Conservation (phyloP, 2,888 invertebrate species). For the Celastrina argiolus region DNA sequence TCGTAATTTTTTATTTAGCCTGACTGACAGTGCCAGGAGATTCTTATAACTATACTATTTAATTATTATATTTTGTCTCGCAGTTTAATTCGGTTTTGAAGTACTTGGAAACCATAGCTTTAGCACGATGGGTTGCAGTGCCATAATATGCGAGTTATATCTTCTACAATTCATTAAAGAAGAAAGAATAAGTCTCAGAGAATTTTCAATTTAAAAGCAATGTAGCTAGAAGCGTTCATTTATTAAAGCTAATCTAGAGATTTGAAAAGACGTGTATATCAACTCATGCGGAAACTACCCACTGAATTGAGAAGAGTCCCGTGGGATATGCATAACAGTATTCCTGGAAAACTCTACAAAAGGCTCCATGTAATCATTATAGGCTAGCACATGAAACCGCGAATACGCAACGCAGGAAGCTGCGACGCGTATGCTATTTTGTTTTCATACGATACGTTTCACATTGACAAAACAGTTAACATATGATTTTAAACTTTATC, state of each 20-base stretch:
- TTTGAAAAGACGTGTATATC: neutral
- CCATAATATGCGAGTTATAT: too few species aligned
- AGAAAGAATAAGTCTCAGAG: neutral
- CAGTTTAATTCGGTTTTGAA: too few species aligned
- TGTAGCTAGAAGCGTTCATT: constrained; percentile 6
- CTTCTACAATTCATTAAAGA: neutral
- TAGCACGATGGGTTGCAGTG: too few species aligned
- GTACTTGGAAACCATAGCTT: too few species aligned
- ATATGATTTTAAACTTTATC: too few species aligned
- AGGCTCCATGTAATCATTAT: constrained; percentile 5
- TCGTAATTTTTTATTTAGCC: too few species aligned
- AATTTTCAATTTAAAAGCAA: neutral
- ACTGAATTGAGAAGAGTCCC: neutral
- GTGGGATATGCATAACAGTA: constrained; percentile 8
- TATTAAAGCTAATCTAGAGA: constrained; percentile 14
- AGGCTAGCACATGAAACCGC: neutral
- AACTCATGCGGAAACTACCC: constrained; percentile 13
- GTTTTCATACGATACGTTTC: too few species aligned
- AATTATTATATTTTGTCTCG: too few species aligned
- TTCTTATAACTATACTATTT: too few species aligned
- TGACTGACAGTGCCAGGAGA: too few species aligned
- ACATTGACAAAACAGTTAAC: too few species aligned
- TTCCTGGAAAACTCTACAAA: constrained; percentile 12
- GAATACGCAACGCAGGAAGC: neutral
- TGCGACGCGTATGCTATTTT: neutral